A percentile compares a stretch with the other conserved stretches of the same genome.
Conservation (phyloP, 2,888 invertebrate genomes). For the Tetrapedia diversipes region DNA sequence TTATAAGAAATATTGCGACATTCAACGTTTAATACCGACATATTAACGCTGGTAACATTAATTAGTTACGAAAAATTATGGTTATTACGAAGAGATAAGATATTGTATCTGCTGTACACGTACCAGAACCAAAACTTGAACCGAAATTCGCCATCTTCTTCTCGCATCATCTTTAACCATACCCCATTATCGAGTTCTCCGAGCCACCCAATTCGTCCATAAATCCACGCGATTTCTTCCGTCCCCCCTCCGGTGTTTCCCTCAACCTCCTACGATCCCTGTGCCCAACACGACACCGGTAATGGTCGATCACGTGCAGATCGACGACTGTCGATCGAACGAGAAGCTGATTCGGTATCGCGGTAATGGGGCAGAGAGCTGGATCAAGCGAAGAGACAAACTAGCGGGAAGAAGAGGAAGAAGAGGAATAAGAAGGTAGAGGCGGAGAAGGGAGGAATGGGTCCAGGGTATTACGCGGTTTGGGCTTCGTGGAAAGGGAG, state of each 20-base stretch:
- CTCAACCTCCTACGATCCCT: neutral
- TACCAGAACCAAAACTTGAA: neutral
- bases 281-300: constrained; percentile 23
- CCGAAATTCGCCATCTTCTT: neutral
- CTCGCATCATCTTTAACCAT: neutral
- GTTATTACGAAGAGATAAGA: no score
- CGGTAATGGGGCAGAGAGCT: constrained; percentile 21
- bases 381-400: constrained; percentile 35
- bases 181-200: constrained; percentile 28
- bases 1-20: no score
- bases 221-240: neutral
- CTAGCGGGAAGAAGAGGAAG: neutral
- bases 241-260: neutral
- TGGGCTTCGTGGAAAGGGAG: constrained; percentile 60
- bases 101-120: no score
- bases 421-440: neutral
- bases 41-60: no score
- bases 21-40: no score
- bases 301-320: constrained; percentile 27
- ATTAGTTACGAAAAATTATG: no score
- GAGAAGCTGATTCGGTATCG: constrained; percentile 47
- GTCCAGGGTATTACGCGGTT: constrained; percentile 61
- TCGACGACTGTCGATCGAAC: constrained; percentile 58
- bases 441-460: constrained; percentile 9
- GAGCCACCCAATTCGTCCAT: neutral